Evolutionary conservation across 2,113 vertebrate species (phyloP).

Genomic region (Charina bottae): DNA sequence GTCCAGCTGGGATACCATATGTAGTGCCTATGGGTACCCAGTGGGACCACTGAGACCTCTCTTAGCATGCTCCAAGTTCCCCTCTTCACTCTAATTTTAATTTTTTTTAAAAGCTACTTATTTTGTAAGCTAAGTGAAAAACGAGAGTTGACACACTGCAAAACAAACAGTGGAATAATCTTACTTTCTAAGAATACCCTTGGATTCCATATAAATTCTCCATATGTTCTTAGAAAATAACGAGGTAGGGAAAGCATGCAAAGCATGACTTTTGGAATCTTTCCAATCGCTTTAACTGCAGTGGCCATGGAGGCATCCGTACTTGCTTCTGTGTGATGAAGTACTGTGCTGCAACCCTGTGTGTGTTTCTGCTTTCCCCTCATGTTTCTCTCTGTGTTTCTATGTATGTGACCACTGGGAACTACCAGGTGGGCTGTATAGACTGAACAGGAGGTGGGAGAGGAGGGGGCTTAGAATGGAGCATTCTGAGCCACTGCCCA

Average conservation of each 20-base stretch:
- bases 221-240: neutral
- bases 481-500: neutral
- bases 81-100: neutral
- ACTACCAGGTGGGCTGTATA: neutral
- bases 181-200: neutral
- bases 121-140: neutral
- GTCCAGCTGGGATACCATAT: neutral
- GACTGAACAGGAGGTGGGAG: neutral
- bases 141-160: neutral
- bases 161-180: neutral
- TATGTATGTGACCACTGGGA: neutral
- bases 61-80: neutral
- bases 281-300: neutral
- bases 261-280: neutral
- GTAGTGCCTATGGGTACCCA: too few relatives aligned
- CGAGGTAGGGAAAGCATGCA: neutral
- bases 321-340: neutral
- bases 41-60: neutral
- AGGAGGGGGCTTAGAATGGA: neutral
- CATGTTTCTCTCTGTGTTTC: neutral
- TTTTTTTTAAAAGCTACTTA: neutral
- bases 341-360: neutral
- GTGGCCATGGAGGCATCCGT: too few relatives aligned
- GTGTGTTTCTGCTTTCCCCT: neutral
- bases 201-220: neutral